Percentiles rank a stretch among this genome's conserved stretches.
Conservation (phyloP, 92 coral and sea anemone species). For the Bergia sp. region DNA sequence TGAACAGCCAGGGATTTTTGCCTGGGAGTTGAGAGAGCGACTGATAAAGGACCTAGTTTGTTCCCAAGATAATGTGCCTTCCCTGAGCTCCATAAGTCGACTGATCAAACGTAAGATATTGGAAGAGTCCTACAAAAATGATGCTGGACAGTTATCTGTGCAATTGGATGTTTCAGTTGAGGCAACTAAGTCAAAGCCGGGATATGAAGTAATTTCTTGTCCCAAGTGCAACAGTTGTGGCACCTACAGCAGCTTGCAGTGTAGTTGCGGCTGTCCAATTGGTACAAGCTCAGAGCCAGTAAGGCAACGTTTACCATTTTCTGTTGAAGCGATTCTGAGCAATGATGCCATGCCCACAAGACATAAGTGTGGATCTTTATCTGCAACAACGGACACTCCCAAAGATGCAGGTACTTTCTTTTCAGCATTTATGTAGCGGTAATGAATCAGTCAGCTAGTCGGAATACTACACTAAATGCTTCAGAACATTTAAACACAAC, state of each 20-base stretch:
- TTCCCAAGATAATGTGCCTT: constrained; percentile 66
- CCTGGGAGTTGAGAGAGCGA: constrained; percentile 87
- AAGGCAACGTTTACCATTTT: not conserved
- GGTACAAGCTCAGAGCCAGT: not conserved
- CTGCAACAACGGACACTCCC: not conserved
- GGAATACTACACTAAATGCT: not conserved
- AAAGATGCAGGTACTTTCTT: not conserved
- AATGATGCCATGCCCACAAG: not conserved
- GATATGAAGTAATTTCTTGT: not conserved
- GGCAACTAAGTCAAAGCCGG: not conserved
- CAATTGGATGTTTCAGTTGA: not conserved
- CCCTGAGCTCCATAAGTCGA: constrained; percentile 88
- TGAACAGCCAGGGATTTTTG: constrained; percentile 84
- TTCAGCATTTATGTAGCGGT: not conserved
- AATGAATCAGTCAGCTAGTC: too few species aligned
- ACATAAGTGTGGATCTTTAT: not conserved
- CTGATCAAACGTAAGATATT: constrained; percentile 75
- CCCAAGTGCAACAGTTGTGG: not conserved
- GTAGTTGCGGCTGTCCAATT: not conserved
- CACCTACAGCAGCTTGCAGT: not conserved
- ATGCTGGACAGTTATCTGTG: too few species aligned
- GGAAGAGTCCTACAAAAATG: constrained; percentile 33
- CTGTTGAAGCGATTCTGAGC: not conserved
- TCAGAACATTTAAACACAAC: not conserved
- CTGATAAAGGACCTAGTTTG: constrained; percentile 81